phyloP scores from a whole-genome alignment of 2,113 vertebrate species.

The Ciconia stormi region DNA sequence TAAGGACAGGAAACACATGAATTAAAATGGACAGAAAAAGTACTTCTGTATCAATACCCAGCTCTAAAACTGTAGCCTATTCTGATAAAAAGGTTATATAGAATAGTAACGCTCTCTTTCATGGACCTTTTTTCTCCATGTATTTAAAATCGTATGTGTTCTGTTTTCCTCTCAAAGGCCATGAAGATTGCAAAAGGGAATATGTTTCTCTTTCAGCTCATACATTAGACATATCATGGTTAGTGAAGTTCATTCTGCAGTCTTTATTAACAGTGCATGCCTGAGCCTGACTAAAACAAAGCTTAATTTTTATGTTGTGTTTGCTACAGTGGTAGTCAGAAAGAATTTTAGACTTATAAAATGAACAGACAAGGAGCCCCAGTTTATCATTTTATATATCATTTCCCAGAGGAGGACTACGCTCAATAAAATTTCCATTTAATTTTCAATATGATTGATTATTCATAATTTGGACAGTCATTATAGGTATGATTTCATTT shows the following conservation, averaged over 20 bases:
- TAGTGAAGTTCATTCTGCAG: neutral
- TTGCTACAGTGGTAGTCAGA: neutral
- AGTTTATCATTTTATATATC: neutral
- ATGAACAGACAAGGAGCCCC: fast-evolving
- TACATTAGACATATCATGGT: neutral
- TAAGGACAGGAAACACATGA: neutral
- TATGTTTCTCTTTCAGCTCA: neutral
- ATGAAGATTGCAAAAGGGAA: neutral
- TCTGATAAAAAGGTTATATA: neutral
- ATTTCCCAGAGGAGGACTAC: neutral
- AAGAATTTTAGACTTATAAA: neutral
- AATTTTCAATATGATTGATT: neutral
- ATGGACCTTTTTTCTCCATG: neutral
- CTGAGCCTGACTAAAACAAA: neutral
- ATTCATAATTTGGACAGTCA: neutral
- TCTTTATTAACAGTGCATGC: neutral
- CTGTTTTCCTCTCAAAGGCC: neutral
- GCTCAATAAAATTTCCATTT: neutral
- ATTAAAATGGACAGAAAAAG: neutral
- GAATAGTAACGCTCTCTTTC: neutral
- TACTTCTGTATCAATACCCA: neutral
- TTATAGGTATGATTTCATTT: neutral
- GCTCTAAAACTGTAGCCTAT: neutral
- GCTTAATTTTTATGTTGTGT: neutral
- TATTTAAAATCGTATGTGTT: neutral